A percentile compares a stretch with the other conserved stretches of the same genome.
phyloP scores from a whole-genome alignment of 2,113 vertebrate species.

The Brachypteracias leptosomus region DNA sequence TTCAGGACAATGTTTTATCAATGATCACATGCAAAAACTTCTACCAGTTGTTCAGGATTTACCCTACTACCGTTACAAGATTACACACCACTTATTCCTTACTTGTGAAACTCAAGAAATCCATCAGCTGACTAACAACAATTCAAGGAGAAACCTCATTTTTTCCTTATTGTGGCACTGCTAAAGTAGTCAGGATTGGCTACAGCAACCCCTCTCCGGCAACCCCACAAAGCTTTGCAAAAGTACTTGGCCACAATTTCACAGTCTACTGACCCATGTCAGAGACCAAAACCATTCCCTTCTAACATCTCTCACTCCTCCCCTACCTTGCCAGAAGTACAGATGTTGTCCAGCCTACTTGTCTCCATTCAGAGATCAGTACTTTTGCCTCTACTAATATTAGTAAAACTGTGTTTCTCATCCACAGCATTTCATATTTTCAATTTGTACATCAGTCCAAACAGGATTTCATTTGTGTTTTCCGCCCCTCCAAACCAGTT shows the following conservation, averaged over 20 bases:
- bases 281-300: neutral
- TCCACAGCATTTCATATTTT: neutral
- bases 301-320: neutral
- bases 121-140: neutral
- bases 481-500: neutral
- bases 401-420: neutral
- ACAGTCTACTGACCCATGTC: neutral
- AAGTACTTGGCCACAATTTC: neutral
- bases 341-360: neutral
- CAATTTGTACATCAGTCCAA: neutral
- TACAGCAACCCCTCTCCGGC: neutral
- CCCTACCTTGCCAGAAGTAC: neutral
- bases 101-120: neutral
- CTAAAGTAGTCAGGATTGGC: fast-evolving
- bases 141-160: neutral
- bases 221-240: neutral
- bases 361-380: neutral
- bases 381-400: neutral
- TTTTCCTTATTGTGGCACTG: neutral
- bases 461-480: neutral
- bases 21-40: neutral
- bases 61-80: neutral
- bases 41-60: neutral
- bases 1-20: neutral
- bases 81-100: neutral